Base-by-base conservation (phyloP, 1,140 invertebrate genomes). In the Argopecten irradians region DNA sequence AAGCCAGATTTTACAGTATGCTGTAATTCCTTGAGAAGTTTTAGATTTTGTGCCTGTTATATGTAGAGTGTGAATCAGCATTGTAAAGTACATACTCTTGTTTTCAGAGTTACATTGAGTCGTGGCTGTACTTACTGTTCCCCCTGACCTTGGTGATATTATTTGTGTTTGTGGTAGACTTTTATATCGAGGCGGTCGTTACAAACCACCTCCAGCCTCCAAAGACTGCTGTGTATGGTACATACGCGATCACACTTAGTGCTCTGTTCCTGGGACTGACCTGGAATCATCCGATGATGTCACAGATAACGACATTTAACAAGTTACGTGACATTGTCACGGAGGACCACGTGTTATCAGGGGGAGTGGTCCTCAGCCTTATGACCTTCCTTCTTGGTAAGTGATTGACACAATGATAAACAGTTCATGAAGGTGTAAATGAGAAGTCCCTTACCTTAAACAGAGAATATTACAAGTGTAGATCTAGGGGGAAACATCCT, bases 141-240 rank as follows among this genome's bases (percentile, higher is more conserved):
- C 94, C 96, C 0, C 87, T 96, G n/a, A 34, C 94, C n/a, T 86
- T 96, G 5, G 94, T 95, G 41, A 93, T 95, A 36, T 83, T 96
- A 16, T 94, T 95, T 89, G 94, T 96, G 9, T 93, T 96, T 84
- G 91, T 96, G n/a, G 85, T 96, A 34, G 96, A 96, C 93, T 96
- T 96, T 91, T 96, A 96, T 89, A 94, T 96, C 8, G 96, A 96
- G 87, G 92, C 93, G 33, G 93, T 96, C 0, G 94, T 94, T 46
- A 92, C 89, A 34, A 94, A 92, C 35, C 94, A 94, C 86, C 91
- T 95, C 11, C 94, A 96, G 82, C 87, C 92, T 34, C 85, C 91
- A 19, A 92, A 92, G 34, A 92, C 93, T 34, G 92, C 93, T 13
- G 90, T 93, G 41, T 93, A 92, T 83, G 93, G 94, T 19, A 86